phyloP scores from a whole-genome alignment of 2,888 invertebrate species.

The Danaus chrysippus region DNA sequence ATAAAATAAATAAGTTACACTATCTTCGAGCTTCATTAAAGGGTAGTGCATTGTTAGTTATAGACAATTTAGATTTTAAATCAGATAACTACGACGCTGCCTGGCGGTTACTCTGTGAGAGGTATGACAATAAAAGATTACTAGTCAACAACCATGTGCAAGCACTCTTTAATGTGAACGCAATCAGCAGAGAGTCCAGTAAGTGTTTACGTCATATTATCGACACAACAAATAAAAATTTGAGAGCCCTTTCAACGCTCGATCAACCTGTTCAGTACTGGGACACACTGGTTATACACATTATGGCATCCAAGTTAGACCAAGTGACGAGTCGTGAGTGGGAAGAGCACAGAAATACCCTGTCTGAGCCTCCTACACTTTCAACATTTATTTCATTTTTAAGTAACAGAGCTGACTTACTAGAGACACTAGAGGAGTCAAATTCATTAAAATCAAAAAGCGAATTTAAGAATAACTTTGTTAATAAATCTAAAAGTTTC shows the following conservation, averaged over 20 bases:
- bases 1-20: too few species aligned
- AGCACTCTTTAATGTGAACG: not conserved
- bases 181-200: not conserved
- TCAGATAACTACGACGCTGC: conserved; percentile 6
- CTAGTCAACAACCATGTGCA: not conserved
- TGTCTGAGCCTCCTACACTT: conserved; percentile 2
- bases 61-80: too few species aligned
- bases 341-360: conserved; percentile 13
- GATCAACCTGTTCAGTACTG: too few species aligned
- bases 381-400: conserved; percentile 2
- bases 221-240: conserved; percentile 10
- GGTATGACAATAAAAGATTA: not conserved
- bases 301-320: conserved; percentile 32
- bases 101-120: conserved; percentile 7
- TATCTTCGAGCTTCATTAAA: too few species aligned
- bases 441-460: conserved; percentile 6
- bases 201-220: too few species aligned
- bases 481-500: not conserved
- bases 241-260: not conserved
- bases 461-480: not conserved
- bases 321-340: conserved; percentile 2
- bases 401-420: not conserved
- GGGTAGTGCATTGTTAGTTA: too few species aligned
- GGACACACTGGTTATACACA: conserved; percentile 19
- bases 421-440: conserved; percentile 26